A percentile compares a stretch with the other conserved stretches of the same genome.
Conservation (phyloP, 2,888 invertebrate genomes). For the Callyntrura sp. region DNA sequence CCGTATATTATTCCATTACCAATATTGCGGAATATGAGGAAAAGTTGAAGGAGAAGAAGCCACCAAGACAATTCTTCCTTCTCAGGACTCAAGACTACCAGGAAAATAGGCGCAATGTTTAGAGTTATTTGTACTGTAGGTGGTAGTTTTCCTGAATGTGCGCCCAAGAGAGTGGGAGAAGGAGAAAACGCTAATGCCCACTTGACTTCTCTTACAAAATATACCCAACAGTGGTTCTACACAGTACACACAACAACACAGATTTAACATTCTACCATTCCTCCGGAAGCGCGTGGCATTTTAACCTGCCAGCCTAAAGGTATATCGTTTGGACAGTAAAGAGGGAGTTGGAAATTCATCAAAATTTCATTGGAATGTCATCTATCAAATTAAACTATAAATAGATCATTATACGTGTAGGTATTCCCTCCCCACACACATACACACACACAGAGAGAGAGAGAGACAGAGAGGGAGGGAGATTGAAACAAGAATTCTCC, state of each 20-base stretch:
- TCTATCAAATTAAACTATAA: slow-evolving; percentile 41
- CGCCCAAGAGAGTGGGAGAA: too few species aligned
- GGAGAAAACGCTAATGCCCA: too few species aligned
- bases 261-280: not conserved
- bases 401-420: not conserved
- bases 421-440: not conserved
- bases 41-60: not conserved
- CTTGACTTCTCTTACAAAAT: too few species aligned
- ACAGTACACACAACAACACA: too few species aligned
- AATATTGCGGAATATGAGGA: not conserved
- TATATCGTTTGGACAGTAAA: not conserved
- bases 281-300: not conserved
- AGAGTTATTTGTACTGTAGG: too few species aligned
- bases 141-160: too few species aligned
- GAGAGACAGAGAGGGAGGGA: not conserved
- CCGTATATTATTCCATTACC: slow-evolving; percentile 1
- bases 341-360: not conserved
- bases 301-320: not conserved
- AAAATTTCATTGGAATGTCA: slow-evolving; percentile 38
- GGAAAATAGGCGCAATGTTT: too few species aligned
- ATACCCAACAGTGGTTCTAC: too few species aligned
- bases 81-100: too few species aligned
- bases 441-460: not conserved
- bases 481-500: too few species aligned
- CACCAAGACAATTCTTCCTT: not conserved